Conservation (phyloP, 2,888 invertebrate species). For the Dichetophora obliterata region DNA sequence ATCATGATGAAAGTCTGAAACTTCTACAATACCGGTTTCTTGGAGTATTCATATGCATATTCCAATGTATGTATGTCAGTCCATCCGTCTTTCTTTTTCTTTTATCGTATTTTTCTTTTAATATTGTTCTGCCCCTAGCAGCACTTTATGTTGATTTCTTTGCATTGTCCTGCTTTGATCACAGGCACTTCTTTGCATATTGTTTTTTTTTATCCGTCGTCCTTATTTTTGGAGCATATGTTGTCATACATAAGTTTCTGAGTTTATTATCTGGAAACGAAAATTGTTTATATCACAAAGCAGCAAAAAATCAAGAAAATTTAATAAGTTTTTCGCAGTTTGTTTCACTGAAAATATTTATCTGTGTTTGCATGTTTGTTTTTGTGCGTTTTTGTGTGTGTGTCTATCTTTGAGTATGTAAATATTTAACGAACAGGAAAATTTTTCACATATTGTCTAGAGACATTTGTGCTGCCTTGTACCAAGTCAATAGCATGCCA, state of each 20-base stretch:
- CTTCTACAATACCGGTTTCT: conserved; percentile 21
- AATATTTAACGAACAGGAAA: conserved; percentile 37
- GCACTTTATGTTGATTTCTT: background rate
- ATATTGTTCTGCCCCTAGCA: background rate
- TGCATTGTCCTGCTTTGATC: conserved; percentile 4
- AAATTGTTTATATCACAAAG: conserved; percentile 26
- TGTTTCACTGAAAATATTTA: conserved; percentile 17
- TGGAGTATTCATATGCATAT: conserved; percentile 28
- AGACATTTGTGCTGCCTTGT: background rate
- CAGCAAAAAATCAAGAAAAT: background rate
- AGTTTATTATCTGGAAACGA: conserved; percentile 28
- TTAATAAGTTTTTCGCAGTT: conserved; percentile 27
- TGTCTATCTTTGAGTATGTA: background rate
- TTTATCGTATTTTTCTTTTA: background rate
- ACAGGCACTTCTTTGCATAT: background rate
- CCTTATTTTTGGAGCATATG: background rate
- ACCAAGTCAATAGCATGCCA: background rate
- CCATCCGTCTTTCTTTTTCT: background rate
- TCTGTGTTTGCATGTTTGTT: background rate
- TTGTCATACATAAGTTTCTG: conserved; percentile 12
- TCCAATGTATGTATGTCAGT: background rate
- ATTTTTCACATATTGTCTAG: conserved; percentile 21
- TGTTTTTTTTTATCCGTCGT: background rate
- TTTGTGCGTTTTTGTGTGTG: background rate
- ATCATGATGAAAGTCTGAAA: conserved; percentile 28